A percentile compares a stretch with the other conserved stretches of the same genome.
phyloP scores from a whole-genome alignment of 2,113 vertebrate genomes.

The Felis catus region F.catus_Fca126_mat1.0 CM031412.1:205029001-205029500 shows the following conservation, averaged over 20 bases:
- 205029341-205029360: background rate
- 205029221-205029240: background rate
- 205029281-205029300: background rate
- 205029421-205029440: background rate
- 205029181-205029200: background rate
- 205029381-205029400: background rate
- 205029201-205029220: background rate
- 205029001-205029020: background rate
- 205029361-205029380: background rate
- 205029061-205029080: background rate
- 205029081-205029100: background rate
- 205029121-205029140: background rate
- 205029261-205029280: background rate
- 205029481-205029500: background rate
- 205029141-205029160: background rate
- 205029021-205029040: background rate
- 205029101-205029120: background rate
- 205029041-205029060: background rate
- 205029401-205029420: background rate
- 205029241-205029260: background rate
- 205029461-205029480: background rate
- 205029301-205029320: background rate
- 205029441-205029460: background rate
- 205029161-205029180: background rate
- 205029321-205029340: background rate